Conservation (phyloP, 1,140 invertebrate genomes). For the Pseudachorutes palmiensis region DNA sequence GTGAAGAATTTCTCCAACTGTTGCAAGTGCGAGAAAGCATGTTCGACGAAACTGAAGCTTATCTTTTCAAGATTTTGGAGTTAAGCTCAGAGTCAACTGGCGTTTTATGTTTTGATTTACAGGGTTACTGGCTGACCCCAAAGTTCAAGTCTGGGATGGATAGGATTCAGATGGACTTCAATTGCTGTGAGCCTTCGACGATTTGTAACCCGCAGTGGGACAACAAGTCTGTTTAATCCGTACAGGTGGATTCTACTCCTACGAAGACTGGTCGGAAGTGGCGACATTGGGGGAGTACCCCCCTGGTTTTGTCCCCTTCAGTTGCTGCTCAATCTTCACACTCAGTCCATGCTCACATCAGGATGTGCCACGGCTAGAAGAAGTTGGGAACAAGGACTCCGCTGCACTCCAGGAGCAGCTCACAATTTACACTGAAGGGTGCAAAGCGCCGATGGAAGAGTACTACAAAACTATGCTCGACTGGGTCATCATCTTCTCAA, state of each 20-base stretch:
- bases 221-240: no score
- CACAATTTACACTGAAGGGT: neutral
- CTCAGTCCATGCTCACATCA: neutral
- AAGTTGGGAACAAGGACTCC: neutral
- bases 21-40: no score
- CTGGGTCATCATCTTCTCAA: neutral
- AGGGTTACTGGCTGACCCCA: conserved; percentile 4
- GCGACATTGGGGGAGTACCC: neutral
- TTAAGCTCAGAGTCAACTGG: no score
- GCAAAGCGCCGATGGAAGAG: conserved; percentile 1
- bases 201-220: no score
- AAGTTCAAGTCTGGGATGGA: neutral
- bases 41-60: no score
- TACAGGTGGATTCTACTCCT: conserved; percentile 6
- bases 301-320: neutral
- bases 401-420: neutral
- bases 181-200: no score
- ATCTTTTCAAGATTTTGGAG: no score
- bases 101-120: neutral
- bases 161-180: conserved; percentile 1
- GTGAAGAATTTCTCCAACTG: neutral
- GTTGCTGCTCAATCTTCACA: neutral
- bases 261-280: neutral
- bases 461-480: conserved; percentile 1
- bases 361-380: neutral